These are phyloP conservation scores for Netelia melanura DNA, from an alignment of 2,888 invertebrate genomes.

Conservation along the genomic window DNA sequence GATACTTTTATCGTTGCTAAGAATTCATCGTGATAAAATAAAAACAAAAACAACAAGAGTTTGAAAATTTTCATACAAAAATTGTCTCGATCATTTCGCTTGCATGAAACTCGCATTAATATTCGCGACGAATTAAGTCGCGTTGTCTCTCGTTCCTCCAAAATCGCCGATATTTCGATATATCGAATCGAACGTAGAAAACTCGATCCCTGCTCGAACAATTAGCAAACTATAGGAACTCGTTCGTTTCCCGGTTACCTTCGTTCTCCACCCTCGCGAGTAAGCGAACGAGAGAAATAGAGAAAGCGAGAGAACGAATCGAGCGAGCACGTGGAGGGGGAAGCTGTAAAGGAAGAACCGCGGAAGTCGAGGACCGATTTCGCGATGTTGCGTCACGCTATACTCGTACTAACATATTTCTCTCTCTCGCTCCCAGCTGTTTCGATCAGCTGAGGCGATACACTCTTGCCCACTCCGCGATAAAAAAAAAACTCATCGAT, in stretches of 20 bases:
- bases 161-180: constrained; percentile 5
- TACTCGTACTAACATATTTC: constrained; percentile 32
- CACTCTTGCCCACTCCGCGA: no score
- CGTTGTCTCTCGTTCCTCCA: neutral
- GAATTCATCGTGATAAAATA: neutral
- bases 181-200: constrained; percentile 58
- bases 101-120: neutral
- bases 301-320: constrained; percentile 11
- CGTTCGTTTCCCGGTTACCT: constrained; percentile 46
- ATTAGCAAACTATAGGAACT: constrained; percentile 57
- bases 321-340: neutral
- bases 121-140: neutral
- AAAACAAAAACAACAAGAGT: neutral
- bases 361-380: constrained; percentile 65
- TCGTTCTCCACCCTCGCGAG: neutral
- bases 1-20: neutral
- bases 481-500: no score
- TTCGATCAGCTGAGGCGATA: no score
- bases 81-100: neutral
- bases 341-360: constrained; percentile 46
- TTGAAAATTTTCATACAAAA: constrained; percentile 28
- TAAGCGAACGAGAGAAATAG: constrained; percentile 35
- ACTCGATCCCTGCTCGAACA: constrained; percentile 76
- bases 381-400: constrained; percentile 55
- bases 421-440: no score